These are phyloP conservation scores for Orthonyx spaldingii DNA, from an alignment of 2,113 vertebrate species.

Conservation along the genomic window DNA sequence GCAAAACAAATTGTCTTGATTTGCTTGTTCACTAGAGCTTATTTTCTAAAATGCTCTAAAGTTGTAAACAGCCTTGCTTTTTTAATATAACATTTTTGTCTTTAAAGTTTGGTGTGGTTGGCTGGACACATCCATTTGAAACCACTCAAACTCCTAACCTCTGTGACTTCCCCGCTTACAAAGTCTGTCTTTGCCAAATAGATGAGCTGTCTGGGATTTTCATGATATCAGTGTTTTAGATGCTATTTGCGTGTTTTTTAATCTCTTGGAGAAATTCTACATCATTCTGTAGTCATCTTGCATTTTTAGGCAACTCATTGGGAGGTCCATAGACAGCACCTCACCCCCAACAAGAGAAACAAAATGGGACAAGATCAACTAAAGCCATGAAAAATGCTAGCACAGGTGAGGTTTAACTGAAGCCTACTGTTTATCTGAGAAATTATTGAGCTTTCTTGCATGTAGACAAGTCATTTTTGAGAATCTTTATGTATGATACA, in stretches of 20 bases:
- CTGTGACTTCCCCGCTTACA: neutral
- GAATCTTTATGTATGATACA: neutral
- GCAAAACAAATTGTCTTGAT: neutral
- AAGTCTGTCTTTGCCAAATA: neutral
- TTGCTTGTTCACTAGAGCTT: neutral
- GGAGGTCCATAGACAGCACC: neutral
- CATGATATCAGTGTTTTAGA: neutral
- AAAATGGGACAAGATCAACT: neutral
- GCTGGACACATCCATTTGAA: neutral
- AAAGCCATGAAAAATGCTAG: neutral
- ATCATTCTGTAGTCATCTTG: neutral
- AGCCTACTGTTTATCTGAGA: neutral
- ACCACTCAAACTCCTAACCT: neutral
- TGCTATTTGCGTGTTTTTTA: neutral
- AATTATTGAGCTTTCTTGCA: neutral
- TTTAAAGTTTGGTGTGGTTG: neutral
- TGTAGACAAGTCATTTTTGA: neutral
- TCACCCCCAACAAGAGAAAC: neutral
- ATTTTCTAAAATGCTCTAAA: neutral
- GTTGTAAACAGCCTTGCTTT: neutral
- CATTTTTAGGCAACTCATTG: neutral
- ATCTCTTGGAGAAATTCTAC: neutral
- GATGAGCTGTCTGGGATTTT: neutral
- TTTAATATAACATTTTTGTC: neutral
- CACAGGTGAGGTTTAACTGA: neutral